Percentiles rank a stretch among this genome's conserved stretches.
Conservation (phyloP, 2,888 invertebrate genomes). For the Amiota minor region DNA sequence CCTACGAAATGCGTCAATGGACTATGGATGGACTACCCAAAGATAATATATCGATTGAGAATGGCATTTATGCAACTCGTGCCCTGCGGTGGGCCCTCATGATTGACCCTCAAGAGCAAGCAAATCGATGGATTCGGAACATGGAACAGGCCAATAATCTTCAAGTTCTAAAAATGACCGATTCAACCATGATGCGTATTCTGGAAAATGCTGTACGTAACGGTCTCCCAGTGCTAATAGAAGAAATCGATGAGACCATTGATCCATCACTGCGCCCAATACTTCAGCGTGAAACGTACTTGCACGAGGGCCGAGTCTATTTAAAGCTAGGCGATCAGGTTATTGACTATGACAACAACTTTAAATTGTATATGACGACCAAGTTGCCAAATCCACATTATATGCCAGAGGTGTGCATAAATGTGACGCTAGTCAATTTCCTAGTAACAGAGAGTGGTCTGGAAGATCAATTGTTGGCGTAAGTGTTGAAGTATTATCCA, state of each 20-base stretch:
- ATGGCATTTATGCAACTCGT: constrained; percentile 90
- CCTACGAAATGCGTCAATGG: constrained; percentile 91
- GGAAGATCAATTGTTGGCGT: constrained; percentile 93
- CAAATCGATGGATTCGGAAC: constrained; percentile 92
- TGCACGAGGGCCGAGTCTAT: constrained; percentile 83
- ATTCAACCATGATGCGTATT: constrained; percentile 82
- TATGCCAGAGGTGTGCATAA: constrained; percentile 92
- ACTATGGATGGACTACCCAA: constrained; percentile 90
- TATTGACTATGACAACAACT: constrained; percentile 91
- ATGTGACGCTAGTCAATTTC: constrained; percentile 94
- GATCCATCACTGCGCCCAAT: constrained; percentile 91
- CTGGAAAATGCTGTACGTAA: constrained; percentile 86
- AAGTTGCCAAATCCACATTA: constrained; percentile 95
- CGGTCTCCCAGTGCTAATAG: constrained; percentile 89
- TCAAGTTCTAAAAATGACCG: constrained; percentile 85
- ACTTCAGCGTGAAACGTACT: constrained; percentile 84
- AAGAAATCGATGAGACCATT: constrained; percentile 89
- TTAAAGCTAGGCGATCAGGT: constrained; percentile 90
- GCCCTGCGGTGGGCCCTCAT: constrained; percentile 91
- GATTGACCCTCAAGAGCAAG: constrained; percentile 97
- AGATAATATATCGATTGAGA: constrained; percentile 91
- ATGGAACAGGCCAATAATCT: constrained; percentile 86
- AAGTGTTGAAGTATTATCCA: constrained; percentile 71
- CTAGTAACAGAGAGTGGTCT: constrained; percentile 91
- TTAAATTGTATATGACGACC: constrained; percentile 91